A percentile compares a stretch with the other conserved stretches of the same genome.
phyloP scores from a whole-genome alignment of 2,797 vertebrate species.

The Florisuga fusca region DNA sequence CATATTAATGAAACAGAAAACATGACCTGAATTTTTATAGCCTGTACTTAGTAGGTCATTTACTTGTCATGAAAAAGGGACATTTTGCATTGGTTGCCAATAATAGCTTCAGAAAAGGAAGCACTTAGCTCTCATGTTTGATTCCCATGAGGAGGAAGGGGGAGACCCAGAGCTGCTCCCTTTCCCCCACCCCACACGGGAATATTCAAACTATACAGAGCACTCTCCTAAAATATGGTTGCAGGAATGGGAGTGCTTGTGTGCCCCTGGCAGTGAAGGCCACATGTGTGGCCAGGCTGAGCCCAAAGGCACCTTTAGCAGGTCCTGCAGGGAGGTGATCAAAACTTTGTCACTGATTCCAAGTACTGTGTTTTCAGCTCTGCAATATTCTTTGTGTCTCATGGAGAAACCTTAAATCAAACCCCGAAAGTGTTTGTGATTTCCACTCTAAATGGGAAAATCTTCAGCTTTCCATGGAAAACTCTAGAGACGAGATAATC shows the following conservation, averaged over 20 bases:
- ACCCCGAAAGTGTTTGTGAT: not conserved
- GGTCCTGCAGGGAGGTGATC: not conserved
- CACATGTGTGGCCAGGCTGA: not conserved
- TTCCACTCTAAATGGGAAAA: not conserved
- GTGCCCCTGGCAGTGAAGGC: not conserved
- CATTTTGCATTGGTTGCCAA: constrained; percentile 53
- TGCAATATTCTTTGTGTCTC: not conserved
- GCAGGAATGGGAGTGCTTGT: not conserved
- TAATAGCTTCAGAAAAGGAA: constrained; percentile 55
- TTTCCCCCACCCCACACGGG: not conserved
- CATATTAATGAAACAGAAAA: constrained; percentile 70
- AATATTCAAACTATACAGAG: not conserved
- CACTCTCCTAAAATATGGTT: not conserved
- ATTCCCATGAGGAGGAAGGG: constrained; percentile 25
- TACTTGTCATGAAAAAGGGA: constrained; percentile 61
- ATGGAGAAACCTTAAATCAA: not conserved
- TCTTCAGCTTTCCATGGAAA: not conserved
- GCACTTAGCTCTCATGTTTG: constrained; percentile 45
- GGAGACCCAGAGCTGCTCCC: not conserved
- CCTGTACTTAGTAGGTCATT: constrained; percentile 66
- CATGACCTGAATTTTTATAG: constrained; percentile 70
- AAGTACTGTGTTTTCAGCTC: not conserved
- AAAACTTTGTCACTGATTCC: not conserved
- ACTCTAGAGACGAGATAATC: not conserved
- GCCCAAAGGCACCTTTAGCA: not conserved